Evolutionary conservation across 1,140 invertebrate species (phyloP).

Genomic region (Littorina saxatilis): DNA sequence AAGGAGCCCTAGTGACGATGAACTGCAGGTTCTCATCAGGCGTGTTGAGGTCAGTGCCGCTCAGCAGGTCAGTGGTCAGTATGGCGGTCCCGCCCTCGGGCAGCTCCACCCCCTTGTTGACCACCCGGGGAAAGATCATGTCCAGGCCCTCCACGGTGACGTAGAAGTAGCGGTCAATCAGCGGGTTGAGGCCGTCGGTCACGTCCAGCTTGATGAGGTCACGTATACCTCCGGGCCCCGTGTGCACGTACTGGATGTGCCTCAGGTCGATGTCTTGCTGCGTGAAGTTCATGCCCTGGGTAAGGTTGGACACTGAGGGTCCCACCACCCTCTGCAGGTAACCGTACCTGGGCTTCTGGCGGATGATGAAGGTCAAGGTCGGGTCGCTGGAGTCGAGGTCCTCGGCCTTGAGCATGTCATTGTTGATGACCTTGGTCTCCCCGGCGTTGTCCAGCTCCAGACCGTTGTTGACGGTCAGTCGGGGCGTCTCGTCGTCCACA

Average conservation of each 20-base stretch:
- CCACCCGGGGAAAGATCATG: conserved; percentile 70
- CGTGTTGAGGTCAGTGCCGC: conserved; percentile 73
- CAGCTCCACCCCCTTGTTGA: conserved; percentile 73
- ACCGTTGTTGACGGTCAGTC: conserved; percentile 74
- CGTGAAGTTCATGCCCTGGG: conserved; percentile 73
- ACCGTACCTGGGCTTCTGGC: conserved; percentile 71
- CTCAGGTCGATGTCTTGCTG: conserved; percentile 72
- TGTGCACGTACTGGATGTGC: conserved; percentile 73
- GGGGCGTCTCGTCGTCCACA: conserved; percentile 76
- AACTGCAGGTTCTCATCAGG: conserved; percentile 71
- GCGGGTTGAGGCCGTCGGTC: conserved; percentile 74
- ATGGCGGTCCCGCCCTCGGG: conserved; percentile 72
- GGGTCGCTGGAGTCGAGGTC: conserved; percentile 74
- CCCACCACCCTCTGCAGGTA: conserved; percentile 61
- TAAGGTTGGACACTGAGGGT: conserved; percentile 64
- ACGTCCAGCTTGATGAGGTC: conserved; percentile 76
- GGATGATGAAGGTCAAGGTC: conserved; percentile 71
- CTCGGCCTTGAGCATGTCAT: conserved; percentile 71
- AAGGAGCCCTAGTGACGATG: conserved; percentile 72
- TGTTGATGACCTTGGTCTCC: conserved; percentile 70
- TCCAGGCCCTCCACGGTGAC: conserved; percentile 74
- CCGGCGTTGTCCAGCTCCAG: conserved; percentile 73
- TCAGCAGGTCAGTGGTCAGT: conserved; percentile 73
- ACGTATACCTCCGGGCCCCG: conserved; percentile 68
- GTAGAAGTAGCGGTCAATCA: conserved; percentile 75